phyloP scores from a whole-genome alignment of 2,888 invertebrate species.

The Drosophila percnosoma region DNA sequence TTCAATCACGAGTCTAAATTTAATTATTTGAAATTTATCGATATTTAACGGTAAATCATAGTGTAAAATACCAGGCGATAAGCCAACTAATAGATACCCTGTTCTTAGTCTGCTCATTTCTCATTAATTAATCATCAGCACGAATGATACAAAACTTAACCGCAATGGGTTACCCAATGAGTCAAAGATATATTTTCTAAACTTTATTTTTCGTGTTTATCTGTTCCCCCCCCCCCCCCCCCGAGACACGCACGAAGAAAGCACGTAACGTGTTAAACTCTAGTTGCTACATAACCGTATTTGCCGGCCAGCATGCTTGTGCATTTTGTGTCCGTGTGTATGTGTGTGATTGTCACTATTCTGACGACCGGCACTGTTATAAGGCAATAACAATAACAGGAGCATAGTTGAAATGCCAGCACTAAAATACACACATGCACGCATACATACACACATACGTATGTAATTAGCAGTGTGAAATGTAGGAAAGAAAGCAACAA shows the following conservation, averaged over 20 bases:
- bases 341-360: conserved; percentile 2
- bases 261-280: conserved; percentile 26
- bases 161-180: background rate
- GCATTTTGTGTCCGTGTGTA: background rate
- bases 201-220: background rate
- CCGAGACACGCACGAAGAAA: background rate
- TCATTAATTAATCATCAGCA: background rate
- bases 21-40: background rate
- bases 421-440: background rate
- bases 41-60: background rate
- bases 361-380: conserved; percentile 15
- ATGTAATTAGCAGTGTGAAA: conserved; percentile 10
- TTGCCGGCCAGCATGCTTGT: conserved; percentile 13
- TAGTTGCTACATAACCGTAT: conserved; percentile 44
- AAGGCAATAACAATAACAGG: conserved; percentile 8
- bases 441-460: conserved; percentile 1
- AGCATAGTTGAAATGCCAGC: background rate
- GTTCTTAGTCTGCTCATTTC: background rate
- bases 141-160: no score
- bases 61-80: background rate
- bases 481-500: background rate
- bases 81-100: background rate
- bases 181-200: background rate
- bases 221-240: background rate
- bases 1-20: background rate